Conservation (phyloP, 1,140 invertebrate genomes). For the Prorops nasuta region DNA sequence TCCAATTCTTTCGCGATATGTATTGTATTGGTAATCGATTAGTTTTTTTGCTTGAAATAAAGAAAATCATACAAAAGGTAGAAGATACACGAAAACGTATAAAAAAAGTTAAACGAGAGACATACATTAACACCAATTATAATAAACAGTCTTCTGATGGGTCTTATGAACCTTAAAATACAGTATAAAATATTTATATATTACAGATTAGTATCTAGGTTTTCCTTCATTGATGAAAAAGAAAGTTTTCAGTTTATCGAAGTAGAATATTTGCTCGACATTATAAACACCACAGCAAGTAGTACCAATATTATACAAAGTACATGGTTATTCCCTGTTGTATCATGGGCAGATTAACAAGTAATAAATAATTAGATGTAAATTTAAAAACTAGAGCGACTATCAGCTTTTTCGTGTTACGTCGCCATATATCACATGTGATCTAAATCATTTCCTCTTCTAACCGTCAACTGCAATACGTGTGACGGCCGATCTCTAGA, state of each 20-base stretch:
- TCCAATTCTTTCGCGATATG: background rate
- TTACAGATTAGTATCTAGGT: background rate
- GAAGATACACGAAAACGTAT: background rate
- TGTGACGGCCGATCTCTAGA: too few species aligned
- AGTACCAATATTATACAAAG: constrained; percentile 10
- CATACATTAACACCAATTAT: constrained; percentile 37
- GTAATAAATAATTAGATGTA: constrained; percentile 35
- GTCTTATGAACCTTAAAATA: constrained; percentile 5
- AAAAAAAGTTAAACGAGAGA: constrained; percentile 16
- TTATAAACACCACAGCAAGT: constrained; percentile 16
- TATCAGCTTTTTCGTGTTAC: too few species aligned
- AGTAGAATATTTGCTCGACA: background rate
- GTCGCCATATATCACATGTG: constrained; percentile 14
- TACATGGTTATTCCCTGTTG: constrained; percentile 8
- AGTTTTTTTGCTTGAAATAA: constrained; percentile 2
- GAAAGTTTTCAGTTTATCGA: too few species aligned
- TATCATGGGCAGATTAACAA: constrained; percentile 19
- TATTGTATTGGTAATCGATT: constrained; percentile 5
- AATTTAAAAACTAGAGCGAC: constrained; percentile 19
- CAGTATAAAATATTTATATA: background rate
- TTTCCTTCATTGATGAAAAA: background rate
- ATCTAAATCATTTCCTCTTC: background rate
- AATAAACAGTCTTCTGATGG: constrained; percentile 50
- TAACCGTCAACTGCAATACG: too few species aligned
- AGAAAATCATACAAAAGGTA: background rate